phyloP scores from a whole-genome alignment of 2,797 vertebrate genomes.

The Mus spretus region DNA sequence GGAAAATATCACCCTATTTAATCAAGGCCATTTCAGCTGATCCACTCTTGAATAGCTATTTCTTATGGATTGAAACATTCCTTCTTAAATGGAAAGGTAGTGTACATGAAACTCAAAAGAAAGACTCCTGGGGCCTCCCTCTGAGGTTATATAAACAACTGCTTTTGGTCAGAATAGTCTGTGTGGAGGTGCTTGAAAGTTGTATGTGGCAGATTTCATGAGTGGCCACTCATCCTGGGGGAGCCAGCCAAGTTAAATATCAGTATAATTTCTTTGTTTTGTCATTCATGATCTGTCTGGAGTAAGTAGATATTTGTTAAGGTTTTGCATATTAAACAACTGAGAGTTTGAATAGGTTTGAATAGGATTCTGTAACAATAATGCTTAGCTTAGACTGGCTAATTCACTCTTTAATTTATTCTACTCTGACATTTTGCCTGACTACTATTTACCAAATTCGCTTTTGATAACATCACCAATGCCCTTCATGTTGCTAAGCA shows the following conservation, averaged over 20 bases:
- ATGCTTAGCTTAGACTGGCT: constrained; percentile 1
- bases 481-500: constrained; percentile 49
- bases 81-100: background rate
- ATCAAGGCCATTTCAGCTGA: background rate
- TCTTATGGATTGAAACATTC: background rate
- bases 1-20: background rate
- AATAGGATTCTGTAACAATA: constrained; percentile 30
- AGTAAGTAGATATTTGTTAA: background rate
- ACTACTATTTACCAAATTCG: constrained; percentile 32
- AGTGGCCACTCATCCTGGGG: background rate
- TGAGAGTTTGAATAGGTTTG: constrained; percentile 48
- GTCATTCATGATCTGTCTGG: background rate
- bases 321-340: constrained; percentile 9
- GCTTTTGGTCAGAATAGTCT: background rate
- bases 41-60: background rate
- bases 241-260: background rate
- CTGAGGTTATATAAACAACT: background rate
- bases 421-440: constrained; percentile 28
- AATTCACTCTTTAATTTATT: constrained; percentile 19
- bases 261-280: background rate
- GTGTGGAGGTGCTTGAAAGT: background rate
- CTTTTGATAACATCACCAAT: constrained; percentile 26
- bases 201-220: background rate
- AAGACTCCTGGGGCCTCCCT: background rate
- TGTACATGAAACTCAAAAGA: background rate